These are phyloP conservation scores for Opisthograptis luteolata DNA, from an alignment of 2,888 invertebrate genomes.

Conservation along the genomic window DNA sequence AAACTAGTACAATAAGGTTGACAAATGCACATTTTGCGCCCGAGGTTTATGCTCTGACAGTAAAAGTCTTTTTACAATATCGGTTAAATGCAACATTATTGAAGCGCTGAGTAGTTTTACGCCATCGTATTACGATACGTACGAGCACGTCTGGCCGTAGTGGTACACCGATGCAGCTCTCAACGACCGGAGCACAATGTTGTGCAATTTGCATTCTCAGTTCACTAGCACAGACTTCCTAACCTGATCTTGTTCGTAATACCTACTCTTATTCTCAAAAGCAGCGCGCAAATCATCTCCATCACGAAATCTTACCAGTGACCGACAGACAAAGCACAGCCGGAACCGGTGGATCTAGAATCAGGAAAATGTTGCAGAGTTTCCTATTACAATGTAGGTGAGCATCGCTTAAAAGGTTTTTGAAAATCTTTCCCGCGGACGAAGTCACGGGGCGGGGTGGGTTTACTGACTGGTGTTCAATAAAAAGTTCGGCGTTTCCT, in stretches of 20 bases:
- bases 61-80: slow-evolving; percentile 22
- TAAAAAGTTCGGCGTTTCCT: no score
- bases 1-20: slow-evolving; percentile 2
- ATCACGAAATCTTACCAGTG: no score
- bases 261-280: slow-evolving; percentile 1
- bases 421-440: no score
- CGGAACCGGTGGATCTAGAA: no score
- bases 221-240: slow-evolving; percentile 44
- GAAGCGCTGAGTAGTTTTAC: slow-evolving; percentile 17
- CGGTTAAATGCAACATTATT: slow-evolving; percentile 19
- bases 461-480: no score
- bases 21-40: slow-evolving; percentile 1
- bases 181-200: slow-evolving; percentile 37
- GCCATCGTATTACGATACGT: slow-evolving; percentile 32
- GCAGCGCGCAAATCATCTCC: no score
- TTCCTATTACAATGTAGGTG: no score
- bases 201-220: slow-evolving; percentile 47
- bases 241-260: slow-evolving; percentile 26
- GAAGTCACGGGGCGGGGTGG: no score
- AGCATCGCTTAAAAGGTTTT: no score
- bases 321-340: no score
- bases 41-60: slow-evolving; percentile 2
- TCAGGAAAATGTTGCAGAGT: no score
- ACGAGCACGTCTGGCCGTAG: slow-evolving; percentile 38
- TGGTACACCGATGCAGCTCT: slow-evolving; percentile 36